phyloP scores from a whole-genome alignment of 2,888 invertebrate genomes.

The Tetranychus piercei region DNA sequence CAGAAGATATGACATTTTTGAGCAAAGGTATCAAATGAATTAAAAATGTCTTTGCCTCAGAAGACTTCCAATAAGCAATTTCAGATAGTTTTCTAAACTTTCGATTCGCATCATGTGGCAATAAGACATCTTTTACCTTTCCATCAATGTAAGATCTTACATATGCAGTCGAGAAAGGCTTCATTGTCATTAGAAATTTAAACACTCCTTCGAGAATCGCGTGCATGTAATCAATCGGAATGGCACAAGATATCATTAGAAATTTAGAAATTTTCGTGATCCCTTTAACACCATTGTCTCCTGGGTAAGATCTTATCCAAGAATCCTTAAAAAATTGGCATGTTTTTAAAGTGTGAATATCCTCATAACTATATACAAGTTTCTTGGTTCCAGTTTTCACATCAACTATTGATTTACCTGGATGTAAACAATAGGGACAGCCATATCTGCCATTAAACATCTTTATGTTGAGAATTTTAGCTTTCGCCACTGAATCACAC shows the following conservation, averaged over 20 bases:
- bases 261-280: neutral
- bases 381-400: neutral
- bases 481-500: neutral
- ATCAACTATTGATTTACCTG: neutral
- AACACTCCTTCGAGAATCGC: neutral
- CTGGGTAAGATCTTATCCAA: neutral
- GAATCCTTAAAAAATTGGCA: neutral
- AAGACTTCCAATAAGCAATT: neutral
- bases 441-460: neutral
- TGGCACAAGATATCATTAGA: neutral
- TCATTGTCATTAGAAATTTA: neutral
- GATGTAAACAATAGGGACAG: neutral
- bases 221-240: slow-evolving; percentile 4
- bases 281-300: neutral
- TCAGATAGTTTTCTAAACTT: neutral
- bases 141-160: neutral
- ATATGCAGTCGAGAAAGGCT: neutral
- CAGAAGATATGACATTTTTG: neutral
- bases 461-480: neutral
- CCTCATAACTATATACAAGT: neutral
- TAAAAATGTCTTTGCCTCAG: neutral
- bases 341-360: neutral
- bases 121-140: neutral
- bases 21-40: neutral
- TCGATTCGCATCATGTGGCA: neutral